These are phyloP conservation scores for Aphis gossypii DNA, from an alignment of 1,140 invertebrate species.

Conservation along the genomic window DNA sequence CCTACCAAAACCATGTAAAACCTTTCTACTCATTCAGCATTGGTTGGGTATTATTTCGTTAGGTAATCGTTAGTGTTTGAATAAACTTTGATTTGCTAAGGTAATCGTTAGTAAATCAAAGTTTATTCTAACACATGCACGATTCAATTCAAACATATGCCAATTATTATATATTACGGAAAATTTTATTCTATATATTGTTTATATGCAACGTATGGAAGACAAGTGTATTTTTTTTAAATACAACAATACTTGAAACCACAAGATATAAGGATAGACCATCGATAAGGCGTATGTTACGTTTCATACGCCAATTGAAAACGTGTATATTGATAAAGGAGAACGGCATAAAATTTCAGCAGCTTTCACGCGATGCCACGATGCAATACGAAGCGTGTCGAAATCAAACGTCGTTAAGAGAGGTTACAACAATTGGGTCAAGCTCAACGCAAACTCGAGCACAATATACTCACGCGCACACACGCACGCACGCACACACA, in stretches of 20 bases:
- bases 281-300: background rate
- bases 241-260: no score
- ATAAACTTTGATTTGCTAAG: background rate
- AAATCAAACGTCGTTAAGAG: background rate
- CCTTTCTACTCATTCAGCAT: background rate
- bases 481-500: background rate
- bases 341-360: background rate
- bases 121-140: background rate
- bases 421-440: constrained; percentile 20
- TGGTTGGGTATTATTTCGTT: constrained; percentile 44
- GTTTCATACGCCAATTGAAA: background rate
- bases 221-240: background rate
- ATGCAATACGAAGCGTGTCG: background rate
- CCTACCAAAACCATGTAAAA: background rate
- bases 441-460: background rate
- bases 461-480: background rate
- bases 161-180: background rate
- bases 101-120: background rate
- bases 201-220: background rate
- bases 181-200: background rate
- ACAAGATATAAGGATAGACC: no score
- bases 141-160: background rate
- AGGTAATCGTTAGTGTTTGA: background rate
- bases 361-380: background rate
- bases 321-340: background rate